Base-by-base conservation (phyloP, 2,888 invertebrate species). In the Cabera pusaria region DNA sequence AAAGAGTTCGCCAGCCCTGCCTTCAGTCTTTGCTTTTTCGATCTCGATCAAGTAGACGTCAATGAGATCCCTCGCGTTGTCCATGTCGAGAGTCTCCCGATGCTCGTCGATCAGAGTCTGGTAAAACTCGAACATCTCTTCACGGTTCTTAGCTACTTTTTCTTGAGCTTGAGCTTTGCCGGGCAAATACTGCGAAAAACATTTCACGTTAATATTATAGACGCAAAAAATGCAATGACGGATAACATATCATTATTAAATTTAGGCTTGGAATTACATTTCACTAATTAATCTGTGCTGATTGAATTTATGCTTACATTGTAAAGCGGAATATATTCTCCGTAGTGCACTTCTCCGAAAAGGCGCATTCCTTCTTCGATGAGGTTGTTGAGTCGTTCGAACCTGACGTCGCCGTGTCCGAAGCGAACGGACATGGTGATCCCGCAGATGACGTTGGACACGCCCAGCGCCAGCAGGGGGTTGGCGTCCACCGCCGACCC, bases 331-430 rank as follows among this genome's bases (percentile, higher is more conserved):
- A 97, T 92, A 67, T 96, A 97, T 74, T 96, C 95, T 33, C 95
- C 94, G 3, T 94, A 93, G 54, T 93, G 94, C 22, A 97, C 92
- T 61, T 95, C 93, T 5, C 96, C 96, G 65, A 97, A 97, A 0
- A 97, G 90, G 37, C 92, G 91, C 92, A 97, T 97, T 14, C 97
- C 97, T 81, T 97, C 97, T 64, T 97, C 96, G 61, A 97, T 96
- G n/a, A 97, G 90, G 50, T 91, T 87, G 91, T 96, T 96, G 63
- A 97, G 94, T 36, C 95, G 91, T 31, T 91, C 90, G 79, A 97
- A 97, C 32, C 93, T 91, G 2, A 85, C 82, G 70, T 97, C 96
- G 31, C 95, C 93, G 52, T 93, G 92, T 37, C 93, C 92, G 78
- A 97, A 97, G 21, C 96, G 91, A 2, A 95, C 93, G 16, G 96